Percentiles rank a stretch among this genome's conserved stretches.
These are phyloP conservation scores for Chinchilla lanigera DNA, from an alignment of 2,113 vertebrate genomes.

Conservation along the genomic window DNA sequence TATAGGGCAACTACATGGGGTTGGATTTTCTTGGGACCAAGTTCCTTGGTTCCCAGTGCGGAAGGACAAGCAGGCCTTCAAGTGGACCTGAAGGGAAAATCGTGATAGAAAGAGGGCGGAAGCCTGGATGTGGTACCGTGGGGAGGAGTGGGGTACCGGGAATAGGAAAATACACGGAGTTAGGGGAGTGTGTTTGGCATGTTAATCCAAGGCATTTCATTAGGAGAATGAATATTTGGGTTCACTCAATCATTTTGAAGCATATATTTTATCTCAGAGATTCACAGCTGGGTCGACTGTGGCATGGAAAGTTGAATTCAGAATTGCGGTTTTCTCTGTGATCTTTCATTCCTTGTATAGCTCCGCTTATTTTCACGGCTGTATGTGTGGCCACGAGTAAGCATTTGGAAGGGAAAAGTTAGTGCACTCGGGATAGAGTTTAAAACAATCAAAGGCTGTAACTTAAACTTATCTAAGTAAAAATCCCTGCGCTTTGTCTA, in stretches of 20 bases:
- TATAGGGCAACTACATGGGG: not conserved
- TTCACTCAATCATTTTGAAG: not conserved
- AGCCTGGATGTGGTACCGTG: not conserved
- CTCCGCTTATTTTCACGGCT: not conserved
- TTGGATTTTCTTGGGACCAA: not conserved
- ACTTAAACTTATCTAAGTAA: constrained; percentile 29
- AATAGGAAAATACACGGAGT: not conserved
- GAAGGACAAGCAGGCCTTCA: not conserved
- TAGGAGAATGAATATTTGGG: not conserved
- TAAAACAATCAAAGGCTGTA: not conserved
- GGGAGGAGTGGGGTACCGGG: not conserved
- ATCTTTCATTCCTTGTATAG: not conserved
- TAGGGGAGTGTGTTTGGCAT: not conserved
- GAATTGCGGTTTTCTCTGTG: not conserved
- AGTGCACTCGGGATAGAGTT: not conserved
- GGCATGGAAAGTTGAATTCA: not conserved
- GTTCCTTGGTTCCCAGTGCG: not conserved
- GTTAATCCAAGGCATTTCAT: not conserved
- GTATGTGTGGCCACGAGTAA: not conserved
- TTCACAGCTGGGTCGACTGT: not conserved
- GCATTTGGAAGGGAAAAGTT: not conserved
- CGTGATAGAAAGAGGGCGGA: not conserved
- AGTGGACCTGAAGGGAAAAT: not conserved
- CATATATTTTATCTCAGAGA: not conserved
- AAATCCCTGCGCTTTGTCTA: not conserved